phyloP scores from a whole-genome alignment of 2,888 invertebrate species.

The Drosophila buzzatii region DNA sequence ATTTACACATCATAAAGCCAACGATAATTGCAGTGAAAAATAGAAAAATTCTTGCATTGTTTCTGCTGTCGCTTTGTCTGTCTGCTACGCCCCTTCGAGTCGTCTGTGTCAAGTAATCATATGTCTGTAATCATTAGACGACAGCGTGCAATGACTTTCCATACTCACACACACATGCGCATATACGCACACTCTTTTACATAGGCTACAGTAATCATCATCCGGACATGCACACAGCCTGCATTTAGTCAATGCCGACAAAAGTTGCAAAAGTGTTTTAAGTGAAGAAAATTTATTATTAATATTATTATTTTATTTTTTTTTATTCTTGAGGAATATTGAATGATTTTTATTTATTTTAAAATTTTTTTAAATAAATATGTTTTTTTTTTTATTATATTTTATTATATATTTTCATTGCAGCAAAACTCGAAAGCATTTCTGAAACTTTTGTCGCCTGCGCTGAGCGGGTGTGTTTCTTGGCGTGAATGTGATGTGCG shows the following conservation, averaged over 20 bases:
- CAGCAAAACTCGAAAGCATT: neutral
- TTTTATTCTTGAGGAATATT: rapidly evolving
- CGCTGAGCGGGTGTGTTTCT: slow-evolving; percentile 6
- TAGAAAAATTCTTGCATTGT: slow-evolving; percentile 64
- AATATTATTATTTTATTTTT: no score
- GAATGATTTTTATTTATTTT: neutral
- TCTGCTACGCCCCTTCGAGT: slow-evolving; percentile 33
- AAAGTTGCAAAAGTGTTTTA: slow-evolving; percentile 19
- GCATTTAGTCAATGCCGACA: slow-evolving; percentile 20
- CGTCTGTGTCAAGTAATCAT: slow-evolving; percentile 62
- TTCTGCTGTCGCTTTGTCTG: slow-evolving; percentile 18
- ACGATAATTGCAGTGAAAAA: slow-evolving; percentile 66
- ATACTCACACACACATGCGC: slow-evolving; percentile 12
- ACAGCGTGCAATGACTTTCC: slow-evolving; percentile 67
- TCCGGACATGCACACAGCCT: slow-evolving; percentile 18
- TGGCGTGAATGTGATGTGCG: slow-evolving; percentile 27
- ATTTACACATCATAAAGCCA: slow-evolving; percentile 64
- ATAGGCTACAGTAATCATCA: slow-evolving; percentile 35
- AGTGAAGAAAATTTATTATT: neutral
- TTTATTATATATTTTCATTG: no score
- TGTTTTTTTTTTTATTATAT: no score
- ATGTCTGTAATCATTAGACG: slow-evolving; percentile 67
- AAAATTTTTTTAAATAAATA: no score
- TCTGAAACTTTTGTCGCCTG: slow-evolving; percentile 38
- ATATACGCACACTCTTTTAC: slow-evolving; percentile 15